Conservation (phyloP, 2,797 vertebrate genomes). For the Pipistrellus pipistrellus region DNA sequence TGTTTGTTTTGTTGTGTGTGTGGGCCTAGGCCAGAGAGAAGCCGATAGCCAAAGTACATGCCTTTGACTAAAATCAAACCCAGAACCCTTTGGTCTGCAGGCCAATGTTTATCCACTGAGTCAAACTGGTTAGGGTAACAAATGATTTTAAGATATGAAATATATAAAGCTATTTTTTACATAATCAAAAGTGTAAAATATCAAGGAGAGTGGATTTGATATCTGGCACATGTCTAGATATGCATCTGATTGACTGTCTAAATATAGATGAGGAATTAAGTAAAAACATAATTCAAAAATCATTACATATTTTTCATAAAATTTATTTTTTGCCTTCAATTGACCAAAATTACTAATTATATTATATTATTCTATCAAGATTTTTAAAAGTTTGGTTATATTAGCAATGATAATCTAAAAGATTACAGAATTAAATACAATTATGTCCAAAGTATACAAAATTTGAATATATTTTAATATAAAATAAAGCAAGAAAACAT, state of each 20-base stretch:
- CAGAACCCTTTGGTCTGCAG: too few relatives aligned
- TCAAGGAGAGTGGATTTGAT: constrained; percentile 12
- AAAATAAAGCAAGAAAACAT: background rate
- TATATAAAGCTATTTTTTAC: constrained; percentile 9
- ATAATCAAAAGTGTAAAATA: background rate
- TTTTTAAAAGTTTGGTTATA: constrained; percentile 24
- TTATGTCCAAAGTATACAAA: background rate
- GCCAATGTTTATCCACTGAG: too few relatives aligned
- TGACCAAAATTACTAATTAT: constrained; percentile 25
- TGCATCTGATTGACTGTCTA: background rate
- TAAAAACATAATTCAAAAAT: constrained; percentile 34
- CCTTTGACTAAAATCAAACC: too few relatives aligned
- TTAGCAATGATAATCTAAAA: constrained; percentile 22
- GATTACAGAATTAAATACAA: constrained; percentile 55
- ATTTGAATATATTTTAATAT: constrained; percentile 49
- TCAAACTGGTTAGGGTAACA: too few relatives aligned
- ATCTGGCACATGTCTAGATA: background rate
- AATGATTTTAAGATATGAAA: background rate
- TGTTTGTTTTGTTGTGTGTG: too few relatives aligned
- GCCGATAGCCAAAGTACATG: too few relatives aligned
- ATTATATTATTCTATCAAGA: background rate
- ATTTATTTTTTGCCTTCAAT: constrained; percentile 11
- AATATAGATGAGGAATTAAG: background rate
- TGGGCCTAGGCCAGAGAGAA: too few relatives aligned
- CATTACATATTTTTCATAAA: background rate